Base-by-base conservation (phyloP, 2,888 invertebrate genomes). In the Agrochola macilenta region DNA sequence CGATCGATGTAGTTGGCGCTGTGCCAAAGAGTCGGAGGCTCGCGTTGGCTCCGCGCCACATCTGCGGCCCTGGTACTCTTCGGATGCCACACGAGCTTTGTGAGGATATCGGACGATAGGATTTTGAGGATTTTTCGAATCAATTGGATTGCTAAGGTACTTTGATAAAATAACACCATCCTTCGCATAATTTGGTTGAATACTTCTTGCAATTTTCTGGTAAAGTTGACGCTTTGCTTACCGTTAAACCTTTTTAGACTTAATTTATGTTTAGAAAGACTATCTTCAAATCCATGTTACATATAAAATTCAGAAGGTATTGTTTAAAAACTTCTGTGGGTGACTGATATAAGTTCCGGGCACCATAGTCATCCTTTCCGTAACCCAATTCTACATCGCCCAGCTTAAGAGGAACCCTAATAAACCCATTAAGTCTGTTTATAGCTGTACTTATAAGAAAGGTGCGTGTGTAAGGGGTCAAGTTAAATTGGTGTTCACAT, bases 1-100 rank as follows among this genome's bases (percentile, higher is more conserved):
- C 93, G 92, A 93, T 93, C 93, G 93, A 93, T 93, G 92, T 84
- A 90, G 85, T 82, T 91, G 92, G 92, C 91, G 17, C 66, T 5
- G 26, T 52, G 91, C 93, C 93, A 93, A 88, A 79, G 76, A 77
- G 83, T 85, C 84, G 86, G 46, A 81, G 87, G 70, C 78, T 78
- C 73, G 83, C 65, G 76, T 88, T 92, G 92, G 92, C 92, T 87
- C 87, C 70, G 61, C 74, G 91, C 90, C 91, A 89, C 78, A 74
- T 80, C 78, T 88, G 83, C 78, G 74, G 76, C 76, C 83, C 88
- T 89, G 81, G 87, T 86, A 87, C 82, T 79, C 74, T 43, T 76
- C 77, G 68, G 76, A 79, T 80, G 76, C 74, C 80, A 74, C 35
- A 68, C 63, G 30, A 77, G 76, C 74, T 79, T 76, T 81, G 78